Percentiles rank a stretch among this genome's conserved stretches.
These are phyloP conservation scores for Porites rus DNA, from an alignment of 92 coral and sea anemone species.

Conservation along the genomic window DNA sequence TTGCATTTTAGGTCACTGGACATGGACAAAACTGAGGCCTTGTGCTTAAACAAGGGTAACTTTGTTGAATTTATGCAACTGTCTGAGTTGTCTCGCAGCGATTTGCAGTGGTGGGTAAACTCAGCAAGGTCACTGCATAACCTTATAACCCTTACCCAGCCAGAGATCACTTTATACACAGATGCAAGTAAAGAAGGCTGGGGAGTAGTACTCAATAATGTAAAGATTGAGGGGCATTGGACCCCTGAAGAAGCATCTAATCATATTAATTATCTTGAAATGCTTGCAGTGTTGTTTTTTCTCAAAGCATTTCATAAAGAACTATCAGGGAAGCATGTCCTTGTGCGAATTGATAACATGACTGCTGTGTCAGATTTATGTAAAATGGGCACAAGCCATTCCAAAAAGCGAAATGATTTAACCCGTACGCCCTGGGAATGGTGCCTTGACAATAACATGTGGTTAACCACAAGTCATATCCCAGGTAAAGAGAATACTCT, in stretches of 20 bases:
- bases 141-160: constrained; percentile 31
- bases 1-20: constrained; percentile 50
- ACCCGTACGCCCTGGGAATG: too few species aligned
- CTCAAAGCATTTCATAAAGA: constrained; percentile 40
- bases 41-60: constrained; percentile 38
- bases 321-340: too few species aligned
- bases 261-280: constrained; percentile 42
- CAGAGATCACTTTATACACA: too few species aligned
- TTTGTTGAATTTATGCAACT: constrained; percentile 43
- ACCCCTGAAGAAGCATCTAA: constrained; percentile 24
- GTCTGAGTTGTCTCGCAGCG: constrained; percentile 40
- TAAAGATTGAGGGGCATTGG: constrained; percentile 51
- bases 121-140: constrained; percentile 20
- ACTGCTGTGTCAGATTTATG: too few species aligned
- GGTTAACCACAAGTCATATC: background rate
- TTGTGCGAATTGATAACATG: too few species aligned
- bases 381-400: too few species aligned
- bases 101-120: constrained; percentile 56
- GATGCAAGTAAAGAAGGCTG: too few species aligned
- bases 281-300: constrained; percentile 35
- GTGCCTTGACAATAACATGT: background rate
- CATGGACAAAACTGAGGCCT: constrained; percentile 50
- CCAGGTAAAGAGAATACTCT: constrained; percentile 18
- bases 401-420: too few species aligned
- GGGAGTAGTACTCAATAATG: constrained; percentile 39